phyloP scores from a whole-genome alignment of 2,888 invertebrate genomes.

The Ophioninae sp. region DNA sequence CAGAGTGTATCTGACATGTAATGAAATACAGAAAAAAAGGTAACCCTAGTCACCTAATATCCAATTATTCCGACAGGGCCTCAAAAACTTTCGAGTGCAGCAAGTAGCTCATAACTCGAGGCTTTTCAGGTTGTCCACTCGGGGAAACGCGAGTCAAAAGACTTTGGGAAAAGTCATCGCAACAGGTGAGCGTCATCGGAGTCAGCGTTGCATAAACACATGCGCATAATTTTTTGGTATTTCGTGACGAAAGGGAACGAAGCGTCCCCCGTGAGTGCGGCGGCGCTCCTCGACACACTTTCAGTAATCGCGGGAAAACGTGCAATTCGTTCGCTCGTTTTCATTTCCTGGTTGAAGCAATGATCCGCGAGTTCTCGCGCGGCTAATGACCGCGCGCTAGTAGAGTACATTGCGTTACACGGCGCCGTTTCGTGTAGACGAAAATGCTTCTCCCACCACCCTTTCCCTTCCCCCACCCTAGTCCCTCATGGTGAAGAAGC shows the following conservation, averaged over 20 bases:
- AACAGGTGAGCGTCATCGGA: no score
- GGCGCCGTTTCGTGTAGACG: slow-evolving; percentile 2
- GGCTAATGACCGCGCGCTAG: slow-evolving; percentile 59
- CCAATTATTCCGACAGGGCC: no score
- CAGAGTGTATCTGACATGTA: no score
- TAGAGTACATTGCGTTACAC: slow-evolving; percentile 63
- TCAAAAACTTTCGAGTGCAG: no score
- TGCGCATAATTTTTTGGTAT: neutral
- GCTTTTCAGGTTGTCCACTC: no score
- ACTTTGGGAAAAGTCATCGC: no score
- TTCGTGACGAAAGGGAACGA: slow-evolving; percentile 34
- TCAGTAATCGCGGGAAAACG: slow-evolving; percentile 76
- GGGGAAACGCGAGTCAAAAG: no score
- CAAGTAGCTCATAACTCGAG: no score
- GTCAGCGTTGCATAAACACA: neutral
- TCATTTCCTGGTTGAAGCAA: slow-evolving; percentile 79
- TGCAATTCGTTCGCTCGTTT: slow-evolving; percentile 75
- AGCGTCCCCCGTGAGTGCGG: slow-evolving; percentile 5
- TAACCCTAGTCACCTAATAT: no score
- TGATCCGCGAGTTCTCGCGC: slow-evolving; percentile 73
- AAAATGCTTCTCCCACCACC: neutral
- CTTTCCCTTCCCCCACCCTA: neutral
- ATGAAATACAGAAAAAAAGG: no score
- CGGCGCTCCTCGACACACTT: slow-evolving; percentile 66
- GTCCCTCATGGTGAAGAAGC: neutral